Base-by-base conservation (phyloP, 2,113 vertebrate species). In the Hassar affinis region DNA sequence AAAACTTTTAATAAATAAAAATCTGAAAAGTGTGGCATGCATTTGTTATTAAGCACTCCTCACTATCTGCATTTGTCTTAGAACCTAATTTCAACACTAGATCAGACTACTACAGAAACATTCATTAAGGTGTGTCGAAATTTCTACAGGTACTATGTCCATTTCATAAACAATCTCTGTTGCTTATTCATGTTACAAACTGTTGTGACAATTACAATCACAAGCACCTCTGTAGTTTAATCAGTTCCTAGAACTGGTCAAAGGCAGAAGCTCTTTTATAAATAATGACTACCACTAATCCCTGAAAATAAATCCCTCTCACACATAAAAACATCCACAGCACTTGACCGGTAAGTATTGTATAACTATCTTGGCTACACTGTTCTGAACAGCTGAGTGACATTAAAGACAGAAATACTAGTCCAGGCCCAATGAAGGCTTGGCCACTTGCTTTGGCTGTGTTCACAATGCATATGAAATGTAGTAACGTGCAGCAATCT, bases 321-420 rank as follows among this genome's bases (percentile, higher is more conserved):
- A 22, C 78, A 30, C 27, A 61, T n/a, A 76, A 33, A 79, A 77
- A 75, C 42, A 57, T 75, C 76, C 74, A 74, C 82, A 56, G 61
- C 4, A 22, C n/a, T 75, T 42, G 18, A 6, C 38, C n/a, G n/a
- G n/a, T 10, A 52, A 52, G 20, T 57, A 61, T 35, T 75, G 59
- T 80, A 59, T 76, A 75, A 79, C 38, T 69, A 7, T 69, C 20
- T 30, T 80, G 51, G 45, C 77, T 68, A 51, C 51, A 68, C 47
- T 64, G 6, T 47, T 42, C 49, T 33, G 68, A 86, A 54, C 45
- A 51, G 49, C 75, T 54, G 27, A 25, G 22, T 30, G 38, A 45
- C 20, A 80, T 72, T 45, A 64, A 62, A 47, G 42, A 20, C 81
- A 47, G 74, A 78, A 76, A 84, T 17, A 54, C 45, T 80, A 51